phyloP scores from a whole-genome alignment of 2,113 vertebrate species.

The Cephalopterus ornatus region DNA sequence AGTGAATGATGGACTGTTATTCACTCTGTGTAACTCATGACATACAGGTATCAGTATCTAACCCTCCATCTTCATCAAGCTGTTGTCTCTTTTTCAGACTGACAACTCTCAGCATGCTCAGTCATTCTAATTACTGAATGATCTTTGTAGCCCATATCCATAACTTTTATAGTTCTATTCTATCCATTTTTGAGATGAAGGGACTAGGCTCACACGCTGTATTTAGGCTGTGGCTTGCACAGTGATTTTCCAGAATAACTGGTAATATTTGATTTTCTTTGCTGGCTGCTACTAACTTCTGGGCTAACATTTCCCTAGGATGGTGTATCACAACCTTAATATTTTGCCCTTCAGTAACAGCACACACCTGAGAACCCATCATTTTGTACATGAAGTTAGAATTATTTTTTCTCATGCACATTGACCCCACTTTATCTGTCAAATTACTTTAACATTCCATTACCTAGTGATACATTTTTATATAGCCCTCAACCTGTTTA shows the following conservation, averaged over 20 bases:
- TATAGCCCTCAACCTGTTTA: neutral
- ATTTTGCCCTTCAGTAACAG: neutral
- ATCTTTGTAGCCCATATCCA: neutral
- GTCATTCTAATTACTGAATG: neutral
- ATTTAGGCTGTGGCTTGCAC: neutral
- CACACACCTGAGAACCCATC: neutral
- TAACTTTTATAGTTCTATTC: neutral
- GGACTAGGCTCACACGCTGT: neutral
- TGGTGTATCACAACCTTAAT: neutral
- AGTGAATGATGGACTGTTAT: neutral
- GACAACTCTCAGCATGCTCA: neutral
- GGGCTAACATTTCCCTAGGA: neutral
- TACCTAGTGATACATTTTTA: neutral
- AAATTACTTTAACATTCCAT: neutral
- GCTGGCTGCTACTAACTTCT: neutral
- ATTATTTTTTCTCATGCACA: neutral
- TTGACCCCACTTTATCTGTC: neutral
- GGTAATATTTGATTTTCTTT: neutral
- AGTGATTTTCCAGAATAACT: neutral
- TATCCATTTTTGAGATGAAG: neutral
- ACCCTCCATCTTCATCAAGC: neutral
- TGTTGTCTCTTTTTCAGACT: neutral
- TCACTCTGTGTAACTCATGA: neutral
- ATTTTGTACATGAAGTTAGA: neutral
- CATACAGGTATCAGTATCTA: neutral